These are phyloP conservation scores for Sesia apiformis DNA, from an alignment of 2,888 invertebrate species.

Conservation along the genomic window DNA sequence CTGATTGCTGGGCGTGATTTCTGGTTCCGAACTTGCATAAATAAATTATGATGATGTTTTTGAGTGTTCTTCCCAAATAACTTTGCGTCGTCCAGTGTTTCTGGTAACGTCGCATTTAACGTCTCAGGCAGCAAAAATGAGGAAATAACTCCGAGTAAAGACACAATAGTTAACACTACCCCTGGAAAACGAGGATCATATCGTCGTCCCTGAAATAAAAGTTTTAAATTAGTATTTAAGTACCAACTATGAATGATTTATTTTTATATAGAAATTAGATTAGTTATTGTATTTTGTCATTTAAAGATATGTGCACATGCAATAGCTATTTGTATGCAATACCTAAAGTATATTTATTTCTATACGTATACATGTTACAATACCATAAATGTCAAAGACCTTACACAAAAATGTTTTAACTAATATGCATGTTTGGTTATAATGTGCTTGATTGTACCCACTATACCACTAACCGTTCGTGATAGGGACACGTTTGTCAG, in stretches of 20 bases:
- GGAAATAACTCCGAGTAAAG: constrained; percentile 54
- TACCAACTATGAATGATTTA: neutral
- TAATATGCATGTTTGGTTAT: too few relatives aligned
- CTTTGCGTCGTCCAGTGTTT: constrained; percentile 76
- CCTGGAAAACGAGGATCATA: constrained; percentile 31
- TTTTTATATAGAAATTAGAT: too few relatives aligned
- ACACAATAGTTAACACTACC: constrained; percentile 34
- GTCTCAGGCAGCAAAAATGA: constrained; percentile 77
- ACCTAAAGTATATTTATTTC: neutral
- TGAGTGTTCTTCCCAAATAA: constrained; percentile 63
- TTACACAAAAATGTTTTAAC: too few relatives aligned
- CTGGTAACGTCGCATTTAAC: constrained; percentile 75
- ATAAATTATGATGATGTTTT: constrained; percentile 12
- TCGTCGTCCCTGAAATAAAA: constrained; percentile 36
- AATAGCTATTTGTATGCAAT: neutral
- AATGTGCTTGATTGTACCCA: too few relatives aligned
- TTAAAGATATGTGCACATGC: neutral
- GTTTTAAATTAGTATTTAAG: neutral
- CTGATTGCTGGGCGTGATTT: too few relatives aligned
- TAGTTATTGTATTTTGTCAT: too few relatives aligned
- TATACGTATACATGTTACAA: neutral
- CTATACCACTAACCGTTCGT: too few relatives aligned
- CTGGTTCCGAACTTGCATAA: neutral
- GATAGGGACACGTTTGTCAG: neutral
- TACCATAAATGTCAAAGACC: neutral